Evolutionary conservation across 2,888 invertebrate genomes (phyloP).

Genomic region (Boloria euphrosyne): DNA sequence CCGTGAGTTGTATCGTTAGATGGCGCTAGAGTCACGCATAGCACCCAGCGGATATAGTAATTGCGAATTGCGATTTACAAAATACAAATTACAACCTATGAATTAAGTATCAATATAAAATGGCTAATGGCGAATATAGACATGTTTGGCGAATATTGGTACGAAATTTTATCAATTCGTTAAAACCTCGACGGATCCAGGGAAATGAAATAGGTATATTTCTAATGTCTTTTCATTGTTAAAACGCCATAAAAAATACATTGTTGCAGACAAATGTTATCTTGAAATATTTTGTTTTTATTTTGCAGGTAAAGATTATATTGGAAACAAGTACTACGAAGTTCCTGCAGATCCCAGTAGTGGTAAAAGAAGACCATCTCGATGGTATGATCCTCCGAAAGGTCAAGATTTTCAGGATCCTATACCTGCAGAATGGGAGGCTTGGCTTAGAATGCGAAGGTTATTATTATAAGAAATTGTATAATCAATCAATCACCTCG

Average conservation of each 20-base stretch:
- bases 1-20: no score
- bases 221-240: background rate
- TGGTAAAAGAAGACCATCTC: constrained; percentile 84
- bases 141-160: constrained; percentile 75
- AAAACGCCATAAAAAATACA: background rate
- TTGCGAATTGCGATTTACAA: no score
- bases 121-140: constrained; percentile 64
- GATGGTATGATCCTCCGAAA: constrained; percentile 88
- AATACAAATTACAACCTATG: no score
- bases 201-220: constrained; percentile 67
- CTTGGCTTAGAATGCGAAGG: constrained; percentile 89
- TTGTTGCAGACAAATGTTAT: background rate
- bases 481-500: no score
- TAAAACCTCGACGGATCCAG: constrained; percentile 67
- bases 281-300: background rate
- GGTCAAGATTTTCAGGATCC: constrained; percentile 87
- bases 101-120: constrained; percentile 49
- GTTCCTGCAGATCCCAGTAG: constrained; percentile 85
- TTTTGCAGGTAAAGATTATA: constrained; percentile 88
- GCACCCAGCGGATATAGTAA: no score
- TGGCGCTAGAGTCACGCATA: no score
- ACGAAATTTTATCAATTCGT: constrained; percentile 84
- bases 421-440: constrained; percentile 93
- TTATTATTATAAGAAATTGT: no score
- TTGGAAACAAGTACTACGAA: constrained; percentile 92